phyloP scores from a whole-genome alignment of 1,140 invertebrate genomes.

The Argopecten irradians region DNA sequence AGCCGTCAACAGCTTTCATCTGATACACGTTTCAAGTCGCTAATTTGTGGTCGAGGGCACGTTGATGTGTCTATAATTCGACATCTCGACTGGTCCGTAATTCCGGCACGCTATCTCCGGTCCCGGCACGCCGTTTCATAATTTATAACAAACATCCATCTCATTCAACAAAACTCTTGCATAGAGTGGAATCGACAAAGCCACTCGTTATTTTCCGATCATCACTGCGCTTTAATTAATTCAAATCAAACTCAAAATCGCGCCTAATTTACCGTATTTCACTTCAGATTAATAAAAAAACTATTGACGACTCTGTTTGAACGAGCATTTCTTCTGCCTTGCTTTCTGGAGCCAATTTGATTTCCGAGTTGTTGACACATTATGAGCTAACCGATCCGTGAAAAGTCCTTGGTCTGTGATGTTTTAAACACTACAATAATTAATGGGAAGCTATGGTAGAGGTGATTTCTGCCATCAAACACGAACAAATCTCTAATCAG shows the following conservation, averaged over 20 bases:
- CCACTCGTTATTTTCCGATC: neutral
- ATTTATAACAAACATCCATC: constrained; percentile 17
- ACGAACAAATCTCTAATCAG: neutral
- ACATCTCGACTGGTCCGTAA: neutral
- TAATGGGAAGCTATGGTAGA: neutral
- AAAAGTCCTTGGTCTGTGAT: neutral
- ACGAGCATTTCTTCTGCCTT: neutral
- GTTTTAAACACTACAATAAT: neutral
- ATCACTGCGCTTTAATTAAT: neutral
- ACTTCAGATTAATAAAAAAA: neutral
- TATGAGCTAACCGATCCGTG: neutral
- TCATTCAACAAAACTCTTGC: neutral
- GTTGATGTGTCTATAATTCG: constrained; percentile 8
- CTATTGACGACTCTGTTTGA: neutral
- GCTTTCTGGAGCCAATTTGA: neutral
- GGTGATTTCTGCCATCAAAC: neutral
- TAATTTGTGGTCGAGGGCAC: constrained; percentile 8
- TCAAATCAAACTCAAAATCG: neutral
- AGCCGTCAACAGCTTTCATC: neutral
- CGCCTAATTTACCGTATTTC: neutral
- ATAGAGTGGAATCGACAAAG: neutral
- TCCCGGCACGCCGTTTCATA: neutral
- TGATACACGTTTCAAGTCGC: neutral
- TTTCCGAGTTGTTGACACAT: neutral
- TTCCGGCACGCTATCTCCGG: constrained; percentile 5